Evolutionary conservation across 2,113 vertebrate species (phyloP).

Genomic region (Laticauda colubrina): DNA sequence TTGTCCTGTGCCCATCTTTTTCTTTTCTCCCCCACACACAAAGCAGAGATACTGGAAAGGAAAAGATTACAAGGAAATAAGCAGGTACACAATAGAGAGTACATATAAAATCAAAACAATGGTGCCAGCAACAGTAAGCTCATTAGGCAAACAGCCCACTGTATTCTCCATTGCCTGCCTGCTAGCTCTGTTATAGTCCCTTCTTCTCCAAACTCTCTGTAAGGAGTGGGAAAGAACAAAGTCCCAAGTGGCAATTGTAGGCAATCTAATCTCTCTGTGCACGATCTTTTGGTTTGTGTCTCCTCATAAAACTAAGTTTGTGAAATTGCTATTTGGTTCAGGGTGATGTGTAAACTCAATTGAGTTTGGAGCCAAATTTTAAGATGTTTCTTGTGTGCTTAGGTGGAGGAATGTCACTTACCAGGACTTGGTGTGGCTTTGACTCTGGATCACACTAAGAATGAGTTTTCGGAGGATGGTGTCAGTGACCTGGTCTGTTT

Average conservation of each 20-base stretch:
- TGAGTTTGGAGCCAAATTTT: not conserved
- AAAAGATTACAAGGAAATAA: not conserved
- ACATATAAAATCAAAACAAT: not conserved
- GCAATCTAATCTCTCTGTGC: not conserved
- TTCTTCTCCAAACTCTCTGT: not conserved
- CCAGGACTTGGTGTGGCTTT: slow-evolving; percentile 95
- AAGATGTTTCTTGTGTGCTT: not conserved
- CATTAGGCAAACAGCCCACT: not conserved
- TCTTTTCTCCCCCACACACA: not conserved
- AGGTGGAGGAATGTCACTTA: slow-evolving; percentile 97
- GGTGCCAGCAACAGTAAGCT: not conserved
- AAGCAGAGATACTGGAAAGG: not conserved
- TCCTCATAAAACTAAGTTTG: not conserved
- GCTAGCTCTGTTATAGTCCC: not conserved
- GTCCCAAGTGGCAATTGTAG: not conserved
- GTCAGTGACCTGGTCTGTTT: slow-evolving; percentile 96
- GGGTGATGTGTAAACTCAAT: not conserved
- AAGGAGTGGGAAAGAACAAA: not conserved
- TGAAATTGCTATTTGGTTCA: not conserved
- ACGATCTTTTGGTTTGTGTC: not conserved
- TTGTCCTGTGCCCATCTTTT: not conserved
- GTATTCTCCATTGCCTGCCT: not conserved
- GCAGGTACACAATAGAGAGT: not conserved
- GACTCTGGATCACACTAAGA: slow-evolving; percentile 92
- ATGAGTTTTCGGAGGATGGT: slow-evolving; percentile 85